Base-by-base conservation (phyloP, 1,140 invertebrate genomes). In the Centruroides sculpturatus region DNA sequence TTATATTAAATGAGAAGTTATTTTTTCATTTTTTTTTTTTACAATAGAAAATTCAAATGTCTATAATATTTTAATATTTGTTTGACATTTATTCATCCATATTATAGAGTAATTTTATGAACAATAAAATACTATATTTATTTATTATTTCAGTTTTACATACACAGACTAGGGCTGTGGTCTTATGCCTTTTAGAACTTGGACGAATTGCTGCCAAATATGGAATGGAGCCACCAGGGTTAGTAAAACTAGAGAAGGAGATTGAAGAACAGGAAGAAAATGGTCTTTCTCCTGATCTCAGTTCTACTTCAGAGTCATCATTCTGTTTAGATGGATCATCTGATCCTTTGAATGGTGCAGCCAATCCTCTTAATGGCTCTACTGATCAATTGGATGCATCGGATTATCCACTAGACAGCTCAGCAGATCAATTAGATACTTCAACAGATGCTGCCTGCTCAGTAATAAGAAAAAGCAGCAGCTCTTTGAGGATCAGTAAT, bases 231-330 rank as follows among this genome's bases (percentile, higher is more conserved):
- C 89, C 89, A 1, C 89, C 91, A 0, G 85, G 85, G n/a, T 75
- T 95, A 55, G 85, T 95, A 48, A 83, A 90, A 71, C 77, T 94
- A 65, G 91, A 94, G 75, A 82, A 85, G 69, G 90, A 96, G 77
- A 93, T 96, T 59, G 89, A 88, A 12, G 74, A 71, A 35, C 77
- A 79, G 67, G 77, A 59, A 50, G 63, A 62, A n/a, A 46, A 56
- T n/a, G 12, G 60, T 5, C 55, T 51, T 35, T 61, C 60, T 0
- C 52, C 55, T 51, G 57, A 47, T 5, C 41, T 59, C 3, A 56
- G 61, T 7, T 54, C 57, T 5, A 6, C 52, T 46, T 64, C 64
- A 36, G 62, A 58, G 35, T 58, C 52, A 11, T 57, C 56, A 34
- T 64, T 47, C 9, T 41, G 41, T 41, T 8, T 41, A 5, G 41